phyloP scores from a whole-genome alignment of 2,888 invertebrate species.

The Clitarchus hookeri region DNA sequence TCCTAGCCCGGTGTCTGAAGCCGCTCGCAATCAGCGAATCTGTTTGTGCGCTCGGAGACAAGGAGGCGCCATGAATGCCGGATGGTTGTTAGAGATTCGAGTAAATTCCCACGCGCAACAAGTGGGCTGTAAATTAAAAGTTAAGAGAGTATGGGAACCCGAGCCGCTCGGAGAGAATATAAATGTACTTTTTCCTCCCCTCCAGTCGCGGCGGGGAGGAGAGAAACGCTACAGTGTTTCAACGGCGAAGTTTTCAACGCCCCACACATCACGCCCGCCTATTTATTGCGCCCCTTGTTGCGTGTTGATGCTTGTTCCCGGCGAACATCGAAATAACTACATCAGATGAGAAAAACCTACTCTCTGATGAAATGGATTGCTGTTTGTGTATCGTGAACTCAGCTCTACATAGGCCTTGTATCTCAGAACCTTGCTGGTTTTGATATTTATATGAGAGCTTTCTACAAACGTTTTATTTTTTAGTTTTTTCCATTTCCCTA shows the following conservation, averaged over 20 bases:
- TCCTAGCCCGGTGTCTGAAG: neutral
- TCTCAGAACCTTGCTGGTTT: too few species aligned
- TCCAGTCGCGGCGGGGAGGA: neutral
- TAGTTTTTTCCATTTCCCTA: too few species aligned
- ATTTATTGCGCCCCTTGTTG: neutral
- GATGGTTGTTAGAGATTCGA: neutral
- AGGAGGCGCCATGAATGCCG: neutral
- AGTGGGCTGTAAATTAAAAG: constrained; percentile 9
- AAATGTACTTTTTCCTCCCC: neutral
- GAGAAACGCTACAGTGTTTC: neutral
- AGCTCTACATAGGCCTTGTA: too few species aligned
- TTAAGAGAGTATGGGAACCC: constrained; percentile 7
- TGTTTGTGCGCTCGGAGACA: constrained; percentile 11
- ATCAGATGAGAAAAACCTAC: neutral
- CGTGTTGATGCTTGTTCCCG: neutral
- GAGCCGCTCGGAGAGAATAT: neutral
- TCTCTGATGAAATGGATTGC: neutral
- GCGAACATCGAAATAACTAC: too few species aligned
- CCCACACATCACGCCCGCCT: neutral
- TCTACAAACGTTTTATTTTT: too few species aligned
- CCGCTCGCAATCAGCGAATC: neutral
- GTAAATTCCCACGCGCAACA: neutral
- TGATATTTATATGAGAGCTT: too few species aligned
- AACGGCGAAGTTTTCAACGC: neutral
- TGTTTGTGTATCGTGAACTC: neutral